These are phyloP conservation scores for Ormyrus rosae DNA, from an alignment of 2,888 invertebrate species.

Conservation along the genomic window DNA sequence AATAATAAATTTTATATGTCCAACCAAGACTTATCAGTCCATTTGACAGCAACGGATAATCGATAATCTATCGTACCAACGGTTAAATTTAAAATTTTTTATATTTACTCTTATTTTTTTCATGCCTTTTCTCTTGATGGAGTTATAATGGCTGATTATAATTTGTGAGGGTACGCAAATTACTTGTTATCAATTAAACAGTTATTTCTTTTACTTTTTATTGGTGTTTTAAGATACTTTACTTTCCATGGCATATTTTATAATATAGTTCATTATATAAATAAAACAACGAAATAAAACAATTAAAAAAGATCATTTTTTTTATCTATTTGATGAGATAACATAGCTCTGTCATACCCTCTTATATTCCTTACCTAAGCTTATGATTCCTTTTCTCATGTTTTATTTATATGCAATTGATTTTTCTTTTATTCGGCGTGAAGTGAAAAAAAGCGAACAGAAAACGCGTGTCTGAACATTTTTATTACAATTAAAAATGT, in stretches of 20 bases:
- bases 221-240: constrained; percentile 9
- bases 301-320: neutral
- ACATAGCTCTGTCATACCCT: constrained; percentile 24
- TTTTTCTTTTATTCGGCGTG: constrained; percentile 24
- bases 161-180: constrained; percentile 19
- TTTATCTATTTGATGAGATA: constrained; percentile 3
- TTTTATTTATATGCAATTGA: constrained; percentile 7
- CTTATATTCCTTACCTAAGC: constrained; percentile 28
- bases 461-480: constrained; percentile 3
- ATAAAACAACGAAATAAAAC: neutral
- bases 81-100: constrained; percentile 6
- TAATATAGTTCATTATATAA: neutral
- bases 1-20: constrained; percentile 13
- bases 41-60: constrained; percentile 1
- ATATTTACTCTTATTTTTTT: constrained; percentile 7
- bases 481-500: constrained; percentile 65
- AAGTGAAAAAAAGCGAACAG: constrained; percentile 35
- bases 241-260: neutral
- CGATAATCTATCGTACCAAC: neutral
- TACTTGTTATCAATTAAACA: constrained; percentile 18
- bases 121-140: constrained; percentile 8
- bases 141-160: constrained; percentile 24
- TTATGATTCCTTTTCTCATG: constrained; percentile 27
- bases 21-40: constrained; percentile 37
- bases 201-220: too few relatives aligned